Conservation (phyloP, 2,888 invertebrate genomes). For the Idaea biselata region DNA sequence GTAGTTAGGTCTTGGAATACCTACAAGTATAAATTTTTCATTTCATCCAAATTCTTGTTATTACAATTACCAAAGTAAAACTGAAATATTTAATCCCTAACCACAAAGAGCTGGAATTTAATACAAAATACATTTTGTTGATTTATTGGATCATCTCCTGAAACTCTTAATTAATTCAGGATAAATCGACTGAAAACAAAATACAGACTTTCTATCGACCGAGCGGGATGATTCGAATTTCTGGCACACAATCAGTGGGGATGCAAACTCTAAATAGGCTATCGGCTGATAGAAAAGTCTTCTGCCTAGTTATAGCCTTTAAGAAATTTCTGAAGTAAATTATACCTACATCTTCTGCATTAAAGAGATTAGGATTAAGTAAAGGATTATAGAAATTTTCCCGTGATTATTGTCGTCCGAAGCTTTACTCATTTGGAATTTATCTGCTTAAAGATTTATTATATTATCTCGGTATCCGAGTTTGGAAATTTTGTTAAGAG, state of each 20-base stretch:
- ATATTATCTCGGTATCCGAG: not conserved
- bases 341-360: slow-evolving; percentile 30
- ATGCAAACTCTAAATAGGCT: not conserved
- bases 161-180: slow-evolving; percentile 35
- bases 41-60: too few species aligned
- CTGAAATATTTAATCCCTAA: not conserved
- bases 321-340: slow-evolving; percentile 33
- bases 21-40: too few species aligned
- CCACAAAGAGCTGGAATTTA: not conserved
- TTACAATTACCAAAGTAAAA: not conserved
- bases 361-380: slow-evolving; percentile 36
- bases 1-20: too few species aligned
- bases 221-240: not conserved
- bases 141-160: slow-evolving; percentile 13
- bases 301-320: slow-evolving; percentile 11
- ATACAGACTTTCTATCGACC: not conserved
- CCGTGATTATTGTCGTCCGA: slow-evolving; percentile 24
- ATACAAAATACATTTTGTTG: not conserved
- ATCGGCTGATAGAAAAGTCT: not conserved
- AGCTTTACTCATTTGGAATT: slow-evolving; percentile 26
- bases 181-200: not conserved
- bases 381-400: slow-evolving; percentile 33
- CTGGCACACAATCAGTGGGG: not conserved
- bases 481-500: not conserved
- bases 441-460: slow-evolving; percentile 23